phyloP scores from a whole-genome alignment of 2,888 invertebrate genomes.

The Adelognathus sp. region DNA sequence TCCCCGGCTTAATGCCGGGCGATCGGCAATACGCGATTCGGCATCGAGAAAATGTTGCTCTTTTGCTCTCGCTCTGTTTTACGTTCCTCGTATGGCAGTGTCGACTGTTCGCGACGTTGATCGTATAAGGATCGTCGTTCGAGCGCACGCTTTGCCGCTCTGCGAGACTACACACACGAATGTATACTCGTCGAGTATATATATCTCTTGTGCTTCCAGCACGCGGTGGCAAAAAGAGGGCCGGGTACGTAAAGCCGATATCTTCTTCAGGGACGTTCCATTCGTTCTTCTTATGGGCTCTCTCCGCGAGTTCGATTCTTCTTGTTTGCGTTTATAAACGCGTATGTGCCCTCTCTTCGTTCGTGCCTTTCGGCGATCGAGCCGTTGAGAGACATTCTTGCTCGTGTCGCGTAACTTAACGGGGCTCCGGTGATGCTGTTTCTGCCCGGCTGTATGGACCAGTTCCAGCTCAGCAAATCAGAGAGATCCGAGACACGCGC shows the following conservation, averaged over 20 bases:
- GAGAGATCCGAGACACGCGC: conserved; percentile 29
- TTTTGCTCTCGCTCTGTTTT: neutral
- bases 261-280: conserved; percentile 80
- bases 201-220: conserved; percentile 37
- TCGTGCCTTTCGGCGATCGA: conserved; percentile 43
- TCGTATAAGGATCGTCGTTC: conserved; percentile 56
- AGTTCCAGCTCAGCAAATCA: neutral
- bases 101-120: conserved; percentile 15
- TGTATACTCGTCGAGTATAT: neutral
- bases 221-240: conserved; percentile 68
- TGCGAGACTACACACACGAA: conserved; percentile 6
- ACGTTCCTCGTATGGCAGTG: conserved; percentile 37
- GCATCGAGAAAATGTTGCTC: conserved; percentile 18
- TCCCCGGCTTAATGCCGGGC: no score
- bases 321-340: conserved; percentile 17
- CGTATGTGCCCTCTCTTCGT: conserved; percentile 16
- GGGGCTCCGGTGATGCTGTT: conserved; percentile 64
- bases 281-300: conserved; percentile 77
- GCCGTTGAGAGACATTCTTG: conserved; percentile 76
- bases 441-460: conserved; percentile 17
- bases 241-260: conserved; percentile 77
- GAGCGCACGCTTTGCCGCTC: conserved; percentile 42
- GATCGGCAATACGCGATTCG: conserved; percentile 29
- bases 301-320: conserved; percentile 48
- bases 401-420: conserved; percentile 77